A percentile compares a stretch with the other conserved stretches of the same genome.
Evolutionary conservation across 2,113 vertebrate species (phyloP).

Genomic region (Pollachius pollachius): DNA sequence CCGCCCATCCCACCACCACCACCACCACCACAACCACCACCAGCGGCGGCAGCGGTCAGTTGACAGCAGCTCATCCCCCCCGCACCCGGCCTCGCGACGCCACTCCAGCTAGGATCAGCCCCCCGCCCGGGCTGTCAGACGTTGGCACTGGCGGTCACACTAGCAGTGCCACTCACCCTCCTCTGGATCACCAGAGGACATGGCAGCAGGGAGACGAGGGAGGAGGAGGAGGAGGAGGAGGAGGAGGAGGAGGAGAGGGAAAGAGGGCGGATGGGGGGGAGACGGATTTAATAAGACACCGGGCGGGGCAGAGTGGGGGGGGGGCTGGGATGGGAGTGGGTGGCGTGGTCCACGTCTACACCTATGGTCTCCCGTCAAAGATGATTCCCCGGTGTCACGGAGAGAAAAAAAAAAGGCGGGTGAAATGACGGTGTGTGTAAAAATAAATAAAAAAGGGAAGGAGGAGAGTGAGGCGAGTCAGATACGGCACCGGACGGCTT

Average conservation of each 20-base stretch:
- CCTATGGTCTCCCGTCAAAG: constrained; percentile 2
- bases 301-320: not conserved
- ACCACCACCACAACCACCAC: too few relatives aligned
- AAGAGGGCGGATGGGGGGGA: not conserved
- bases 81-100: constrained; percentile 17
- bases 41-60: not conserved
- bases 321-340: too few relatives aligned
- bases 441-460: not conserved
- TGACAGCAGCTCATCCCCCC: not conserved
- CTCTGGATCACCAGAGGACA: constrained; percentile 53
- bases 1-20: too few relatives aligned
- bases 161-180: constrained; percentile 30
- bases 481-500: constrained; percentile 5
- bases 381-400: not conserved
- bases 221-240: not conserved
- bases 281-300: not conserved
- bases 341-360: not conserved
- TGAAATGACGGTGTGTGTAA: not conserved
- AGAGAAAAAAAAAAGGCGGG: not conserved
- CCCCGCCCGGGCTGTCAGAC: constrained; percentile 27
- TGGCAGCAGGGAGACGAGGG: constrained; percentile 30
- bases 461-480: constrained; percentile 7
- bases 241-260: not conserved
- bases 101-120: constrained; percentile 47
- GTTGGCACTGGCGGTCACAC: not conserved